Percentiles rank a stretch among this genome's conserved stretches.
phyloP scores from a whole-genome alignment of 2,888 invertebrate species.

The Dolomedes plantarius region DNA sequence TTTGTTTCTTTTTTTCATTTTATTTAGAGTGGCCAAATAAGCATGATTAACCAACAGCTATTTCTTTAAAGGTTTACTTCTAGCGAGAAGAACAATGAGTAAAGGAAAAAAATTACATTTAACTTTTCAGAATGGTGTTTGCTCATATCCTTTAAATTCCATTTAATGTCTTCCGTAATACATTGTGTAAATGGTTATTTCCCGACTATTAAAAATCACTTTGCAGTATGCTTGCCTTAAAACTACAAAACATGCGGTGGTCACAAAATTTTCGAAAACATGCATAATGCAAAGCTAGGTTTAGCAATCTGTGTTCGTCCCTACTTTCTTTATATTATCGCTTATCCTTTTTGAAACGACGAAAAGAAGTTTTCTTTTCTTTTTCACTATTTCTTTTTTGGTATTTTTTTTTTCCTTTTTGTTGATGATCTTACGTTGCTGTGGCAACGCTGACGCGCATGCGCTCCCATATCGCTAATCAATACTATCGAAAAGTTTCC shows the following conservation, averaged over 20 bases:
- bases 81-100: no score
- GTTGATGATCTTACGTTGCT: slow-evolving; percentile 64
- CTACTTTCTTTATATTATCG: slow-evolving; percentile 38
- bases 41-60: no score
- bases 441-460: slow-evolving; percentile 47
- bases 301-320: slow-evolving; percentile 11
- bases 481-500: slow-evolving; percentile 65
- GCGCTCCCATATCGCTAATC: slow-evolving; percentile 65
- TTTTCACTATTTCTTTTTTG: slow-evolving; percentile 6
- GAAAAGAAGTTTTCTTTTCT: slow-evolving; percentile 6
- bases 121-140: not conserved
- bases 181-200: not conserved
- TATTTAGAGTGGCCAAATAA: no score
- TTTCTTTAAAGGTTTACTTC: no score
- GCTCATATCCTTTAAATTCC: not conserved
- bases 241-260: slow-evolving; percentile 2
- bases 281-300: slow-evolving; percentile 35
- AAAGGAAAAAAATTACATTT: no score
- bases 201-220: slow-evolving; percentile 12
- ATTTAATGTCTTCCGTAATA: not conserved
- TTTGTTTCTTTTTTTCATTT: no score
- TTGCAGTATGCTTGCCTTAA: not conserved
- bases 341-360: slow-evolving; percentile 29
- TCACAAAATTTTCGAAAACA: slow-evolving; percentile 39
- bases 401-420: slow-evolving; percentile 29